Base-by-base conservation (phyloP, 2,113 vertebrate genomes). In the Trematocara zebra region DNA sequence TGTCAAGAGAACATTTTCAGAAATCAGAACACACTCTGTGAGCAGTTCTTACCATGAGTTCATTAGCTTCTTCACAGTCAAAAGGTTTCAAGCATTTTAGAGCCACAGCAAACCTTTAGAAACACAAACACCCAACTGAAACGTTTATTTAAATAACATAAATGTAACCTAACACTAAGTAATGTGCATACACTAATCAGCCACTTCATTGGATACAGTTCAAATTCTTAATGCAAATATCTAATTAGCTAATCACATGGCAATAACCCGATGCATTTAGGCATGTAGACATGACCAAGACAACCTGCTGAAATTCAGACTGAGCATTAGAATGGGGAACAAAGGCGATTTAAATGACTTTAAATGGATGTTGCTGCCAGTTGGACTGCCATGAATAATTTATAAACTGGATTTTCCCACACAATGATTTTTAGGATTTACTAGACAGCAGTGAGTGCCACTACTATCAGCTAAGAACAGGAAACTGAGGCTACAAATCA, bases 51-150 rank as follows among this genome's bases (percentile, higher is more conserved):
- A 99, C 99, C 79, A 97, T 94, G 18, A 99, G 92, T 11, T 94
- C 89, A 64, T 96, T 90, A 57, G 95, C 96, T 56, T 98, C 97
- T 85, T 97, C 93, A 92, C 98, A 98, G 51, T 99, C 97, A 92
- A 97, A 98, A 52, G 97, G 97, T 64, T 98, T 99, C 85, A 99
- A 86, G 6, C 80, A 96, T 95, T 92, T 97, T 76, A 98, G 89
- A 80, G 95, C 28, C 18, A 98, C 96, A 4, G 93, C 93, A 78
- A 98, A 96, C 18, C 98, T 99, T 10, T 6, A 88, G 5, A 2
- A 84, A 89, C 11, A 86, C 15, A 86, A 67, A 80, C 8, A 42
- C 44, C 26, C 26, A 76, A 51, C 26, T 76, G 15, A 76, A 76
- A 49, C 0, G 2, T 76, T 51, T 31, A 49, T 76, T 76, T 76